phyloP scores from a whole-genome alignment of 2,113 vertebrate genomes.

The Semnornis frantzii region DNA sequence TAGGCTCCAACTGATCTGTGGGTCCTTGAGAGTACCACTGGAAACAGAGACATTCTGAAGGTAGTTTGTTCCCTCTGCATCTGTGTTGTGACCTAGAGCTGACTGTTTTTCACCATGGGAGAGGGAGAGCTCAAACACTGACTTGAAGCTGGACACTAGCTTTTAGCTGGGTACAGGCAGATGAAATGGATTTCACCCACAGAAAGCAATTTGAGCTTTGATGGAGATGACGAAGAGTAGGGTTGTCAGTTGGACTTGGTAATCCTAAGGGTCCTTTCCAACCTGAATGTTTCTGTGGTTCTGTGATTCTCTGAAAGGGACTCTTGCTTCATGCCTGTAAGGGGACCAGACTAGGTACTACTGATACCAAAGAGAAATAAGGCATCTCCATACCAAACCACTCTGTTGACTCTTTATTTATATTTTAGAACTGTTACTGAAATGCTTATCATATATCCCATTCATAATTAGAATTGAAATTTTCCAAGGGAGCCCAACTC shows the following conservation, averaged over 20 bases:
- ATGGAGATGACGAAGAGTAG: not conserved
- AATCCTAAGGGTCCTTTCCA: too few species aligned
- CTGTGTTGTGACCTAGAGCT: not conserved
- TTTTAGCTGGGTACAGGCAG: not conserved
- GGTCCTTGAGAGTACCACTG: not conserved
- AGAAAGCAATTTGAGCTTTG: not conserved
- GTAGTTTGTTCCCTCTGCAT: not conserved
- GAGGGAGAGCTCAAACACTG: not conserved
- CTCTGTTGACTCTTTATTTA: not conserved
- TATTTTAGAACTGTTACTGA: not conserved
- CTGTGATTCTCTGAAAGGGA: not conserved
- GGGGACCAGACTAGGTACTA: not conserved
- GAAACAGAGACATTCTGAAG: not conserved
- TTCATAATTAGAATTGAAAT: not conserved
- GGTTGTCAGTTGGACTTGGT: too few species aligned
- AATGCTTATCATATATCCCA: not conserved
- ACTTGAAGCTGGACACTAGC: not conserved
- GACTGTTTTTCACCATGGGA: not conserved
- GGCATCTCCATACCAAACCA: not conserved
- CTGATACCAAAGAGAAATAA: not conserved
- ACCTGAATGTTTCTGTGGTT: too few species aligned
- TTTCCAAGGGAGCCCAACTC: not conserved
- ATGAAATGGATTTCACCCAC: not conserved
- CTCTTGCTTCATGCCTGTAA: not conserved
- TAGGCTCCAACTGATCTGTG: not conserved